phyloP scores from a whole-genome alignment of 2,797 vertebrate species.

The Enteromius argenteus region DNA sequence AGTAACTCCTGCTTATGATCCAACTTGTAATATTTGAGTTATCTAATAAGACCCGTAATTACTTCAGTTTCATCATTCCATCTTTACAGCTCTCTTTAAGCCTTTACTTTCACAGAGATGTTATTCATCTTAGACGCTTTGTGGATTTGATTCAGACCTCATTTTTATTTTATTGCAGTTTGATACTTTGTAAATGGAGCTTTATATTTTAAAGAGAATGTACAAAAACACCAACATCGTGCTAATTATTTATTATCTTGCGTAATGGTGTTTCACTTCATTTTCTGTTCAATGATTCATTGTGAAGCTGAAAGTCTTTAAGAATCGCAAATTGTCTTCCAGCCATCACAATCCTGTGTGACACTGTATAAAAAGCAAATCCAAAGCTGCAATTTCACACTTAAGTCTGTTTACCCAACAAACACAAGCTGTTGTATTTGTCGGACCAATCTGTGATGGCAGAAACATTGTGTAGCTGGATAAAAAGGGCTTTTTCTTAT shows the following conservation, averaged over 20 bases:
- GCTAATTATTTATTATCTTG: neutral
- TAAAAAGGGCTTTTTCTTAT: conserved; percentile 25
- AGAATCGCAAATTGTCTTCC: conserved; percentile 2
- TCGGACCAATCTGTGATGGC: conserved; percentile 34
- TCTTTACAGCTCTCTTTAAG: neutral
- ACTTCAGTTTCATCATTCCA: neutral
- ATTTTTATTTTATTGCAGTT: neutral
- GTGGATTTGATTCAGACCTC: neutral
- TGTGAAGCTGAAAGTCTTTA: neutral
- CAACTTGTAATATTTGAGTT: conserved; percentile 6
- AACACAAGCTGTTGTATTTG: conserved; percentile 38
- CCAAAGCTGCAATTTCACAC: conserved; percentile 33
- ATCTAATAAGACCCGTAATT: neutral
- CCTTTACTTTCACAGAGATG: neutral
- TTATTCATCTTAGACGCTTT: neutral
- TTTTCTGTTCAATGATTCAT: conserved; percentile 6
- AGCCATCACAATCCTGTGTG: conserved; percentile 24
- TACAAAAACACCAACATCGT: neutral
- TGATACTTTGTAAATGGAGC: neutral
- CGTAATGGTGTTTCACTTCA: neutral
- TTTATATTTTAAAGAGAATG: neutral
- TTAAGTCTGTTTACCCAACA: conserved; percentile 38
- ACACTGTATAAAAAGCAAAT: conserved; percentile 27
- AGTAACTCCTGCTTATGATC: neutral
- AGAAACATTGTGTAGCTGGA: conserved; percentile 36